phyloP scores from a whole-genome alignment of 2,888 invertebrate species.

The Brenthis hecate region DNA sequence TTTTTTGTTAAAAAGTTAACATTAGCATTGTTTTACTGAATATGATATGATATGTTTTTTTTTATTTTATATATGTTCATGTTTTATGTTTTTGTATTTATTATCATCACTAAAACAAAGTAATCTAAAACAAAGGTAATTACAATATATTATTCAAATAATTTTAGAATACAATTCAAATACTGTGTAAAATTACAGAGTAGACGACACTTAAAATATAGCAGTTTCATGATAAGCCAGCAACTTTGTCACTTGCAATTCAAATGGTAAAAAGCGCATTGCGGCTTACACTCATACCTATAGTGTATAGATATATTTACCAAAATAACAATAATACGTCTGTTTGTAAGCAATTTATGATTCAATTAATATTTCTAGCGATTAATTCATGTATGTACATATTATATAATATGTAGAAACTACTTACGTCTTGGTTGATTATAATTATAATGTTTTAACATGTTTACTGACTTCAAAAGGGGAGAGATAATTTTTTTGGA shows the following conservation, averaged over 20 bases:
- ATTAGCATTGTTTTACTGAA: too few species aligned
- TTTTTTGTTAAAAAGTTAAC: too few species aligned
- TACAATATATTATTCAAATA: not conserved
- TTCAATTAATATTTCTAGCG: not conserved
- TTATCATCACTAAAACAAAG: not conserved
- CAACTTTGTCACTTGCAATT: conserved; percentile 37
- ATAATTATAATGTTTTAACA: too few species aligned
- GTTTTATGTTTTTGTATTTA: too few species aligned
- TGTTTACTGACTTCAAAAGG: too few species aligned
- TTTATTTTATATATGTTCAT: too few species aligned
- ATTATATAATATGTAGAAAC: not conserved
- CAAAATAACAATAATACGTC: not conserved
- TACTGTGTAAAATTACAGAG: conserved; percentile 6
- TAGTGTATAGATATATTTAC: not conserved
- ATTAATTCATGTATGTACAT: not conserved
- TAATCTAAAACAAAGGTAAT: conserved; percentile 2
- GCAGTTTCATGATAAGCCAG: conserved; percentile 27
- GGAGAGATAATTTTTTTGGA: too few species aligned
- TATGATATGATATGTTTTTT: too few species aligned
- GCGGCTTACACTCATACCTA: conserved; percentile 29
- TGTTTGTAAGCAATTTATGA: not conserved
- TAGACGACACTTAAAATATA: conserved; percentile 10
- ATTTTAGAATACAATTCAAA: conserved; percentile 4
- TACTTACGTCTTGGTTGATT: too few species aligned
- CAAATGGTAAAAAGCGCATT: conserved; percentile 38